Evolutionary conservation across 2,113 vertebrate genomes (phyloP).

Genomic region (Pelecanoides urinatrix): DNA sequence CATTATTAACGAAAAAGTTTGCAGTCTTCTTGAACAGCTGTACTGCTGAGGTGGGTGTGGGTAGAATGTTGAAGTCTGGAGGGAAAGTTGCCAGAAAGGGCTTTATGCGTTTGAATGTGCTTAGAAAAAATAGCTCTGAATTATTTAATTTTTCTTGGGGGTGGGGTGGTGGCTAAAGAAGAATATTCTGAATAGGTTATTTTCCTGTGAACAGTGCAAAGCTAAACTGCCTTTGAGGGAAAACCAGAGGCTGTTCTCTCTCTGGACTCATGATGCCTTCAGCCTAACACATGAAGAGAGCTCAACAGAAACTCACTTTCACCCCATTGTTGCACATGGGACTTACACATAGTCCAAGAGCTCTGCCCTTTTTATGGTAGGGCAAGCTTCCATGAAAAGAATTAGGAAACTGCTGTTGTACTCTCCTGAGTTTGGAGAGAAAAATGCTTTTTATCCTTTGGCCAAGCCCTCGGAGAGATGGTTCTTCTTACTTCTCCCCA

Average conservation of each 20-base stretch:
- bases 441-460: neutral
- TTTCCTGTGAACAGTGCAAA: neutral
- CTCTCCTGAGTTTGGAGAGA: neutral
- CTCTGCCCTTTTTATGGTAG: neutral
- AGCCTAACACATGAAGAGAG: neutral
- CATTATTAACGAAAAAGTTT: neutral
- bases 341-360: neutral
- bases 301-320: neutral
- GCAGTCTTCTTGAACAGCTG: neutral
- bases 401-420: neutral
- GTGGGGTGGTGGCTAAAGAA: neutral
- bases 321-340: neutral
- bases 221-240: neutral
- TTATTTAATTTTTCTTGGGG: neutral
- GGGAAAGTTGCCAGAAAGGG: neutral
- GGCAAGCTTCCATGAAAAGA: neutral
- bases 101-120: neutral
- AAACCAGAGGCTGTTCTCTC: neutral
- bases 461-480: neutral
- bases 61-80: neutral
- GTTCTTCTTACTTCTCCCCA: neutral
- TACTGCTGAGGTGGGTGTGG: neutral
- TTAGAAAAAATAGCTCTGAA: neutral
- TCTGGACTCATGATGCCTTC: neutral
- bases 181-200: neutral